Evolutionary conservation across 2,113 vertebrate species (phyloP), one percentile per base, ranked within the genome.

Genomic region (Sturnira hondurensis): DNA sequence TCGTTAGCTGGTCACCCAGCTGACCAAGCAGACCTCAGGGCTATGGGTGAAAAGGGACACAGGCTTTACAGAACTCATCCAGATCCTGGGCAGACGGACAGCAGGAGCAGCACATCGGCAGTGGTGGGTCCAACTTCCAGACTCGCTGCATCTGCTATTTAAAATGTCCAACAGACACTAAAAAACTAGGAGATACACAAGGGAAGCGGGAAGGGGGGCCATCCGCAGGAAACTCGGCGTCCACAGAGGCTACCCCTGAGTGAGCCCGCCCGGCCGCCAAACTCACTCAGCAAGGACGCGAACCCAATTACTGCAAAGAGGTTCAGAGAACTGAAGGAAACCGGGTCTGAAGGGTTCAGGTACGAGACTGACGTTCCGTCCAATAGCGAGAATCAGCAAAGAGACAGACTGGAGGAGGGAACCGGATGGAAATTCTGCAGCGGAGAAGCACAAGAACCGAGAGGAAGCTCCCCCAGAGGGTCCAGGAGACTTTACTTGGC

Each of bases 401-500:
- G 1, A 73, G n/a, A 63, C 1, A 38, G 31, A 61, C n/a, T 14
- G n/a, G 4, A 38, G 38, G 31, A 17, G 58, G 61, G 26, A 43
- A 19, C 14, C 22, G 13, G 67, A 36, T 0, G 22, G 76, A 41
- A 22, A 33, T 7, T 19, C 45, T 19, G 43, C 52, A 36, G 26
- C 9, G 4, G 61, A 36, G 70, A 77, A 77, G 33, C 19, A 12
- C 2, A 12, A 6, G 33, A 2, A 14, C 22, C 31, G 19, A 80
- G 52, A 36, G 9, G 3, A 2, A 38, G 24, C 16, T 2, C 58
- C 58, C 16, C n/a, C 1, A 43, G 24, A 54, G n/a, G 52, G 36
- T 1, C 15, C 43, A 4, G 16, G 22, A 31, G 61, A 22, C 8
- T 77, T 17, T 7, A 3, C 11, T 0, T 0, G 41, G n/a, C 17